A percentile compares a stretch with the other conserved stretches of the same genome.
These are phyloP conservation scores for Malachius bipustulatus DNA, from an alignment of 2,888 invertebrate genomes.

Conservation along the genomic window DNA sequence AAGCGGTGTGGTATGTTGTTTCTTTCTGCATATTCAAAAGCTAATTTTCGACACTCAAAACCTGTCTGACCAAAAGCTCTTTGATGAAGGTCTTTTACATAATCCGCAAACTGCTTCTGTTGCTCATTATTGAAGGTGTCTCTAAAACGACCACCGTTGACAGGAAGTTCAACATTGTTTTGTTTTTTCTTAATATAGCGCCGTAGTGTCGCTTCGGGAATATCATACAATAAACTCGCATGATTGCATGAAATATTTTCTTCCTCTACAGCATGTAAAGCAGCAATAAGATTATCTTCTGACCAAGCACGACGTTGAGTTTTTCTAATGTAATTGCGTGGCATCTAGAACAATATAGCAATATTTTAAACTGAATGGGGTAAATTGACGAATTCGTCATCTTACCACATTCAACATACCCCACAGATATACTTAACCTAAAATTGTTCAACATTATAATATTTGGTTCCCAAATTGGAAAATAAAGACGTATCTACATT, in stretches of 20 bases:
- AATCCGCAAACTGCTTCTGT: slow-evolving; percentile 16
- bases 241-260: slow-evolving; percentile 13
- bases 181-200: slow-evolving; percentile 16
- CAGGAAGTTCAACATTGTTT: slow-evolving; percentile 13
- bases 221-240: slow-evolving; percentile 11
- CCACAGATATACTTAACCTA: no score
- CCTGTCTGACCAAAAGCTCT: slow-evolving; percentile 15
- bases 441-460: no score
- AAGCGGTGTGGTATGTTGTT: slow-evolving; percentile 17
- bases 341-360: slow-evolving; percentile 14
- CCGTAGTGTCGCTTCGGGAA: slow-evolving; percentile 14
- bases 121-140: slow-evolving; percentile 13
- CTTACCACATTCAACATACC: slow-evolving; percentile 14
- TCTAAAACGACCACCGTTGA: slow-evolving; percentile 13
- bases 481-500: no score
- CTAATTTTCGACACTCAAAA: slow-evolving; percentile 14
- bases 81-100: slow-evolving; percentile 13
- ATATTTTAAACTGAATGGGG: slow-evolving; percentile 9
- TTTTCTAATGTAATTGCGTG: slow-evolving; percentile 14
- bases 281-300: slow-evolving; percentile 16
- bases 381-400: slow-evolving; percentile 16
- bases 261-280: slow-evolving; percentile 15
- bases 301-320: slow-evolving; percentile 15
- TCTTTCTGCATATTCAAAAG: slow-evolving; percentile 16
- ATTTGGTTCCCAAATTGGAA: no score